phyloP scores from a whole-genome alignment of 2,113 vertebrate species.

The Speoplatyrhinus poulsoni region DNA sequence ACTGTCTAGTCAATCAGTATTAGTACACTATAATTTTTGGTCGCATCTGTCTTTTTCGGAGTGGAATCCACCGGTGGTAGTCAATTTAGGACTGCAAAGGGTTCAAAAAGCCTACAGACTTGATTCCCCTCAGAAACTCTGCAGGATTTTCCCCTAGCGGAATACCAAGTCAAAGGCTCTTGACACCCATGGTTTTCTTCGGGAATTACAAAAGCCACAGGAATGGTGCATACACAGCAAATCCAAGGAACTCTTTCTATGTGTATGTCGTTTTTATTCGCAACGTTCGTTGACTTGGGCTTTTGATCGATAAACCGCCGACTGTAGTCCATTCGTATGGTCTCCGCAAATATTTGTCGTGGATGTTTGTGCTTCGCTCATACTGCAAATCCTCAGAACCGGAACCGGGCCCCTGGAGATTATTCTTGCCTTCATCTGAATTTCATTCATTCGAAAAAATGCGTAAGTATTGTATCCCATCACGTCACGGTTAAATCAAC shows the following conservation, averaged over 20 bases:
- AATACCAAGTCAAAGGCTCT: constrained; percentile 55
- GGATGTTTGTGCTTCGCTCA: constrained; percentile 62
- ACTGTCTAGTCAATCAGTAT: background rate
- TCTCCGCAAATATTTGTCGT: constrained; percentile 47
- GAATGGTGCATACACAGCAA: constrained; percentile 56
- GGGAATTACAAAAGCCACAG: constrained; percentile 27
- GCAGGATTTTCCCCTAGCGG: constrained; percentile 64
- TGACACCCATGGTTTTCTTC: constrained; percentile 32
- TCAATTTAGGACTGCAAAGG: constrained; percentile 41
- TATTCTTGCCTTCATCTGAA: constrained; percentile 40
- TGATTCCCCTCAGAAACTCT: constrained; percentile 57
- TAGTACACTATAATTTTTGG: background rate
- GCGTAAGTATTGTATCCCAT: constrained; percentile 62
- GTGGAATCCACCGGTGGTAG: constrained; percentile 38
- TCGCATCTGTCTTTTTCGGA: constrained; percentile 14
- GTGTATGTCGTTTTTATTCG: constrained; percentile 54
- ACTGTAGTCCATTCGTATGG: constrained; percentile 42
- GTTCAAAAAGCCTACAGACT: constrained; percentile 49
- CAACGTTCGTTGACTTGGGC: constrained; percentile 59
- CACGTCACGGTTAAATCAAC: background rate
- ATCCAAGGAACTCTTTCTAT: constrained; percentile 56
- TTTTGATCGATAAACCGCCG: constrained; percentile 51
- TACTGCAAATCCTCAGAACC: constrained; percentile 56
- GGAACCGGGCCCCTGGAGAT: constrained; percentile 62
- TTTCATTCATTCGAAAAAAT: constrained; percentile 65